Conservation (phyloP, 2,797 vertebrate species). For the Todus mexicanus region DNA sequence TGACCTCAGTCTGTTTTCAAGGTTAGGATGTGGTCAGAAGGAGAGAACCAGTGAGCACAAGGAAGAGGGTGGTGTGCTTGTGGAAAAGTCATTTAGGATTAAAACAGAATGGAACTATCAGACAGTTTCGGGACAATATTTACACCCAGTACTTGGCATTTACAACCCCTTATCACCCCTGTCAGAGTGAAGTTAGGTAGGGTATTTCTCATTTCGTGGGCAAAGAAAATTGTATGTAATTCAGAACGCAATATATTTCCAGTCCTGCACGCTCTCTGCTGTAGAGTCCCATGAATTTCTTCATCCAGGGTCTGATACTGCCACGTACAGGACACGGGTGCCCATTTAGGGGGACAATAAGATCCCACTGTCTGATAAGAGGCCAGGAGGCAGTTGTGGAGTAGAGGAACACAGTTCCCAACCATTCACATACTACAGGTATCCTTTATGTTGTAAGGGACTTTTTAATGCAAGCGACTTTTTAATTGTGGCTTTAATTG, state of each 20-base stretch:
- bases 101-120: fast-evolving
- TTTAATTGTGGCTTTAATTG: fast-evolving
- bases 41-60: background rate
- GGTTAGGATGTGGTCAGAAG: background rate
- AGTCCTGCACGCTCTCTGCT: fast-evolving
- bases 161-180: background rate
- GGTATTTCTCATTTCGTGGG: background rate
- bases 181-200: background rate
- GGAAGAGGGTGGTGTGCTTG: background rate
- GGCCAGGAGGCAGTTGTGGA: background rate
- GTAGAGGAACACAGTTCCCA: background rate
- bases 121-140: too few relatives aligned
- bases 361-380: background rate
- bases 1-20: background rate
- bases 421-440: fast-evolving
- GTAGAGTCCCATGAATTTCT: fast-evolving
- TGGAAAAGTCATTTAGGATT: background rate
- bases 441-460: background rate
- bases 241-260: background rate
- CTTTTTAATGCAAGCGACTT: background rate
- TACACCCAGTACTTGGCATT: background rate
- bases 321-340: too few relatives aligned
- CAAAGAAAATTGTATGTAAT: background rate
- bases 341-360: fast-evolving
- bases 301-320: too few relatives aligned